Conservation (phyloP, 2,888 invertebrate species). For the Glaucopsyche alexis region DNA sequence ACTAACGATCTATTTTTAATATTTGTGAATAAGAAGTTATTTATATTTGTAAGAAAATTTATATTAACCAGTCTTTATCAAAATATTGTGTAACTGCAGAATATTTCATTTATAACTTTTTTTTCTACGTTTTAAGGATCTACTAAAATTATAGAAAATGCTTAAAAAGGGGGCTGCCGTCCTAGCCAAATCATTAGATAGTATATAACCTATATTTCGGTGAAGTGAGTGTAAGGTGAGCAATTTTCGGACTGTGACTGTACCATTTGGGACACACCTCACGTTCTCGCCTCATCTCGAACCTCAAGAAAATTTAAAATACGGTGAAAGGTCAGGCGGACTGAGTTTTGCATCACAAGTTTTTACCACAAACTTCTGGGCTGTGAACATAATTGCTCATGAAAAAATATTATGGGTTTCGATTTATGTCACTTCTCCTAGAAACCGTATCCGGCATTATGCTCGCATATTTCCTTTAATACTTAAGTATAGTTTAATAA, state of each 20-base stretch:
- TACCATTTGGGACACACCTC: constrained; percentile 66
- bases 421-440: too few species aligned
- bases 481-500: too few species aligned
- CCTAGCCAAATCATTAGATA: too few species aligned
- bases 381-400: too few species aligned
- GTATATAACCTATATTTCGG: background rate
- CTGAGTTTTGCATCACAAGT: constrained; percentile 37
- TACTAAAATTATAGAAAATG: too few species aligned
- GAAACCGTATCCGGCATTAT: too few species aligned
- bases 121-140: too few species aligned
- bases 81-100: too few species aligned
- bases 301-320: constrained; percentile 44
- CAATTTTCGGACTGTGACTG: constrained; percentile 60
- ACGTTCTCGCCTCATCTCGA: constrained; percentile 52
- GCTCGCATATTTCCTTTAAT: too few species aligned
- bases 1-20: background rate
- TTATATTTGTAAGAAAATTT: background rate
- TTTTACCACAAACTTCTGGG: constrained; percentile 20
- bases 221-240: constrained; percentile 50
- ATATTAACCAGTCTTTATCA: too few species aligned
- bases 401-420: too few species aligned
- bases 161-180: background rate
- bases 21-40: background rate
- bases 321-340: constrained; percentile 38
- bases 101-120: too few species aligned